phyloP scores from a whole-genome alignment of 92 coral and sea anemone species.

The Palythoa heliodiscus region DNA sequence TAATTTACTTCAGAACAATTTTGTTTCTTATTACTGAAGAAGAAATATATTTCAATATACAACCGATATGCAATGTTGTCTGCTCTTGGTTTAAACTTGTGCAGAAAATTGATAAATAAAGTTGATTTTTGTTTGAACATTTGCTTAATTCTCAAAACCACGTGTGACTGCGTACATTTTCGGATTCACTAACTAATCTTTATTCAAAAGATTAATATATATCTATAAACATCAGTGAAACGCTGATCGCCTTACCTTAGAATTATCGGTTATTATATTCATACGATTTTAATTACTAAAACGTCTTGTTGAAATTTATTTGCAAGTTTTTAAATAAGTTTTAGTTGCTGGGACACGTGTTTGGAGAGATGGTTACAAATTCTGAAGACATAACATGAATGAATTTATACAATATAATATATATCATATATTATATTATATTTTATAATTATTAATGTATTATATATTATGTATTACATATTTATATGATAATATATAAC shows the following conservation, averaged over 20 bases:
- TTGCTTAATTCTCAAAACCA: background rate
- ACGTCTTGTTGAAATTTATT: background rate
- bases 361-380: background rate
- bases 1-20: background rate
- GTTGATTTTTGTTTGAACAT: background rate
- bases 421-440: too few species aligned
- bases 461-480: too few species aligned
- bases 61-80: background rate
- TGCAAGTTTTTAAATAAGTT: background rate
- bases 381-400: too few species aligned
- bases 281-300: too few species aligned
- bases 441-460: too few species aligned
- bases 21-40: background rate
- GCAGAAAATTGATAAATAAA: background rate
- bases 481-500: too few species aligned
- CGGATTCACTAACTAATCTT: background rate
- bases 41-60: background rate
- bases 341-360: background rate
- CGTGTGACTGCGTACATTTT: background rate
- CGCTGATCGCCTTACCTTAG: too few species aligned
- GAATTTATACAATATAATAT: too few species aligned
- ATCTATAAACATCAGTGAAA: too few species aligned
- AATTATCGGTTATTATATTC: too few species aligned
- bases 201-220: too few species aligned
- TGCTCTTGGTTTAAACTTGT: background rate